These are phyloP conservation scores for Procambarus virginalis DNA, from an alignment of 1,140 invertebrate genomes.

Conservation along the genomic window DNA sequence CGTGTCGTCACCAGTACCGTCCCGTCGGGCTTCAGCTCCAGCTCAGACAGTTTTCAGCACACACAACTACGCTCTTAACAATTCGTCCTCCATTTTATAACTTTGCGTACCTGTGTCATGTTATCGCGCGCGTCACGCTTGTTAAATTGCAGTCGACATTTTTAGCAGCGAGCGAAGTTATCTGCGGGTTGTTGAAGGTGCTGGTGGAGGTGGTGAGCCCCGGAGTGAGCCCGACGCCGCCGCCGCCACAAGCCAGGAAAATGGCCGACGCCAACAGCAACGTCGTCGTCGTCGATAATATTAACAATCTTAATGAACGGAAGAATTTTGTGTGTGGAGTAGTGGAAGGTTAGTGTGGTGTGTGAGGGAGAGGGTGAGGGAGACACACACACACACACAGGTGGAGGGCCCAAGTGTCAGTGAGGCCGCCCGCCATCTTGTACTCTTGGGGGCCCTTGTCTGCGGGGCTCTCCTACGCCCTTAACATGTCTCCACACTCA, in stretches of 20 bases:
- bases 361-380: no score
- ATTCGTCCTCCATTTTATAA: conserved; percentile 16
- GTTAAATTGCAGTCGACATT: conserved; percentile 28
- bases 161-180: conserved; percentile 32
- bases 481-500: no score
- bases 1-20: not conserved
- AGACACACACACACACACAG: no score
- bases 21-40: not conserved
- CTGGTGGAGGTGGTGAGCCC: not conserved
- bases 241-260: not conserved
- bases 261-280: conserved; percentile 31
- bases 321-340: conserved; percentile 91
- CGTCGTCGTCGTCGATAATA: conserved; percentile 54
- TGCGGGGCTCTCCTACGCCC: no score
- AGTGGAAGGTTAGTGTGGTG: conserved; percentile 83
- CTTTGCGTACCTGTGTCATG: conserved; percentile 39
- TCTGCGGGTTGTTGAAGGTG: conserved; percentile 5
- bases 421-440: no score
- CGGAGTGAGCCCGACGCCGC: not conserved
- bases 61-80: not conserved
- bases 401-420: no score
- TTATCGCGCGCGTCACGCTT: conserved; percentile 23
- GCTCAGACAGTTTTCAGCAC: not conserved
- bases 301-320: conserved; percentile 63
- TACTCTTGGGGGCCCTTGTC: no score